Conservation (phyloP, 2,113 vertebrate species). For the Cromileptes altivelis region DNA sequence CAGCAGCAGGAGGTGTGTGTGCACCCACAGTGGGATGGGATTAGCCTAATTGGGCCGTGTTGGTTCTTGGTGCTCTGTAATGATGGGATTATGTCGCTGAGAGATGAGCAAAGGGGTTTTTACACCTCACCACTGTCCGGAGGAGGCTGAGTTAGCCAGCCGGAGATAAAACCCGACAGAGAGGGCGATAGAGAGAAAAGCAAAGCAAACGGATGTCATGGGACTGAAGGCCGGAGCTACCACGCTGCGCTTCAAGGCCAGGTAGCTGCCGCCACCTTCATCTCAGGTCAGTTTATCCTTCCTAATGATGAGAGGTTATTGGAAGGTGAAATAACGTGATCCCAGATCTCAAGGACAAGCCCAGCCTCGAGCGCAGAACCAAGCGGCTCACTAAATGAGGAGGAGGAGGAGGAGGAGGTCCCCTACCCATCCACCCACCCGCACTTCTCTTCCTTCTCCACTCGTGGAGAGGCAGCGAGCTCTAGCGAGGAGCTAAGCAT, state of each 20-base stretch:
- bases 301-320: slow-evolving; percentile 60
- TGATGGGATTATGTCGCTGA: slow-evolving; percentile 76
- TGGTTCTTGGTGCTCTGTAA: slow-evolving; percentile 71
- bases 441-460: slow-evolving; percentile 23
- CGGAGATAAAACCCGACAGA: not conserved
- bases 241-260: slow-evolving; percentile 30
- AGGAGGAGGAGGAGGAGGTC: slow-evolving; percentile 35
- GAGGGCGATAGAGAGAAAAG: not conserved
- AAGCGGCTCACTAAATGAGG: slow-evolving; percentile 51
- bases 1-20: slow-evolving; percentile 62
- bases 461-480: slow-evolving; percentile 35
- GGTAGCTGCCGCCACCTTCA: slow-evolving; percentile 40
- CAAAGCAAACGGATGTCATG: slow-evolving; percentile 26
- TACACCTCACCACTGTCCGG: slow-evolving; percentile 56
- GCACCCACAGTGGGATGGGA: slow-evolving; percentile 61
- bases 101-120: slow-evolving; percentile 67
- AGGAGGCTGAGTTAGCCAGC: slow-evolving; percentile 42
- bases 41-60: slow-evolving; percentile 79
- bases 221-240: slow-evolving; percentile 31
- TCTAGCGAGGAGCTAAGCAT: slow-evolving; percentile 61
- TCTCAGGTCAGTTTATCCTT: slow-evolving; percentile 35
- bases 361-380: slow-evolving; percentile 40
- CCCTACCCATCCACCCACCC: slow-evolving; percentile 26
- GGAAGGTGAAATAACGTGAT: slow-evolving; percentile 49
- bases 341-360: slow-evolving; percentile 62